Evolutionary conservation across 2,113 vertebrate species (phyloP).

Genomic region (Felis chaus): DNA sequence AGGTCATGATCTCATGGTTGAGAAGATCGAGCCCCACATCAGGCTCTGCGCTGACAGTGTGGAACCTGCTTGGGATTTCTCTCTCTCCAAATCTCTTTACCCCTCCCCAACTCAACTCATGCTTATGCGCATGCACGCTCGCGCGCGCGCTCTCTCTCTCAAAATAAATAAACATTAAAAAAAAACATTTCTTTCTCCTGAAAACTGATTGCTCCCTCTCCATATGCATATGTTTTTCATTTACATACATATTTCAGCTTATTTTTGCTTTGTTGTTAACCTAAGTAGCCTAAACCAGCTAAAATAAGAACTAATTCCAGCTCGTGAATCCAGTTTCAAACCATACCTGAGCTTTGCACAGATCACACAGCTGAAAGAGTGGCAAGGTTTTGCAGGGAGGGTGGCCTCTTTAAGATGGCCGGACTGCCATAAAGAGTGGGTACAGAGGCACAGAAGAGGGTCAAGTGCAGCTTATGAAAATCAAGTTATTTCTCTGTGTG

Average conservation of each 20-base stretch:
- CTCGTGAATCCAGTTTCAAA: background rate
- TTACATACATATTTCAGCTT: slow-evolving; percentile 27
- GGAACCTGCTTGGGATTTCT: no score
- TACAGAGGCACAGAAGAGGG: background rate
- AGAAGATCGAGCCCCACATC: no score
- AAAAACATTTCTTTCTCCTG: background rate
- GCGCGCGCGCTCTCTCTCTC: no score
- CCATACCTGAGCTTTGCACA: background rate
- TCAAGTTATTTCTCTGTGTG: background rate
- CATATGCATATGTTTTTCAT: slow-evolving; percentile 6
- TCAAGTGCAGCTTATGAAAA: background rate
- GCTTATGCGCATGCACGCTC: no score
- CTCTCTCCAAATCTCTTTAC: no score
- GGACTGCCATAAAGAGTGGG: background rate
- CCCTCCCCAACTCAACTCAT: no score
- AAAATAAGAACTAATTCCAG: slow-evolving; percentile 41
- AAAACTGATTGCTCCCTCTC: background rate
- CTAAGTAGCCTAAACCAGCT: slow-evolving; percentile 34
- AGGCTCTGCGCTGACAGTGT: no score
- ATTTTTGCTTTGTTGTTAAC: slow-evolving; percentile 44
- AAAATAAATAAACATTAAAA: no score
- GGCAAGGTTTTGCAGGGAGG: background rate
- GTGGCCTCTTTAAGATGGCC: background rate
- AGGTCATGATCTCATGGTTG: no score
- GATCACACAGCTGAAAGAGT: background rate